Conservation (phyloP, 2,888 invertebrate genomes). For the Polietes domitor region DNA sequence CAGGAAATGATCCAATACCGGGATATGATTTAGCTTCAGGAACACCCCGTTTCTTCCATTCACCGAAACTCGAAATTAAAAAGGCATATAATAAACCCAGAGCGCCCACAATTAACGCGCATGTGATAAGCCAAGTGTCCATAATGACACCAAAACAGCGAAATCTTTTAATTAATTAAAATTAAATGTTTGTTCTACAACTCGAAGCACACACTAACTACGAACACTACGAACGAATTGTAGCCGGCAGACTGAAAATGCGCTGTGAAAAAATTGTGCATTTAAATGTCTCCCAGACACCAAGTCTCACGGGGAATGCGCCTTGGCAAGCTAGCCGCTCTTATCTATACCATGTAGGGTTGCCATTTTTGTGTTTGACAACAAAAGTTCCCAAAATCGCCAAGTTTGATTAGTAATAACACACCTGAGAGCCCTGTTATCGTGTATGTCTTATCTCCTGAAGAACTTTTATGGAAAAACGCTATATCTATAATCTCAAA, state of each 20-base stretch:
- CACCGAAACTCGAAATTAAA: constrained; percentile 58
- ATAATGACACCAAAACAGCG: no score
- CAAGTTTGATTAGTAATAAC: no score
- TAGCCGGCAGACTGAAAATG: neutral
- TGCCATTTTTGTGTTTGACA: no score
- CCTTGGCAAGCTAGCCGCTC: neutral
- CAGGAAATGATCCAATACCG: constrained; percentile 56
- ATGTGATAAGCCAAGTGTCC: constrained; percentile 27
- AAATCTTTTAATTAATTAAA: neutral
- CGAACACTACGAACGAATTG: neutral
- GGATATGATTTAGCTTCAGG: constrained; percentile 55
- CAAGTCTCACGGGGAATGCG: neutral
- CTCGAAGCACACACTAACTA: neutral
- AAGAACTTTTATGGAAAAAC: no score
- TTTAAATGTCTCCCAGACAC: neutral
- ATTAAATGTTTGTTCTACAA: neutral
- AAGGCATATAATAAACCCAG: constrained; percentile 50
- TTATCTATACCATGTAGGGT: no score
- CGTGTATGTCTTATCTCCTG: no score
- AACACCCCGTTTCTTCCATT: constrained; percentile 58
- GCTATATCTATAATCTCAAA: no score
- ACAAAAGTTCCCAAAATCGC: no score
- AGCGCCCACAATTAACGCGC: constrained; percentile 5
- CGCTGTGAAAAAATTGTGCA: neutral
- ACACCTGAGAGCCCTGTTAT: no score